Conservation (phyloP, 2,113 vertebrate species). For the Oriolus oriolus region DNA sequence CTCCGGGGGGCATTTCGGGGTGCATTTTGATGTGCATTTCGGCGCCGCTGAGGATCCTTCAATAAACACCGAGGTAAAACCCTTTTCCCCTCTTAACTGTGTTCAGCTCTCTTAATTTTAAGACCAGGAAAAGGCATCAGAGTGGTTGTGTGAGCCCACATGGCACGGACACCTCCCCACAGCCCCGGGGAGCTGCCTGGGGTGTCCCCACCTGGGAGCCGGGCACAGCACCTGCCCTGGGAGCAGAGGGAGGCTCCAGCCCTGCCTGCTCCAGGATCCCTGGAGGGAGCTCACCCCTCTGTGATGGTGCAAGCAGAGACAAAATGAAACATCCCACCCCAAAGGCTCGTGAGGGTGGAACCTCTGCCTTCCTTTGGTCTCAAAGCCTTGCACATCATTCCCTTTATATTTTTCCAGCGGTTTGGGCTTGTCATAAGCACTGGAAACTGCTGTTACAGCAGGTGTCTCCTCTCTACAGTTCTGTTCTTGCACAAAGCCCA, state of each 20-base stretch:
- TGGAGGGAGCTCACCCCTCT: not conserved
- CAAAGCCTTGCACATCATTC: not conserved
- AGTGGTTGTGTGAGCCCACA: not conserved
- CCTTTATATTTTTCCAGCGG: not conserved
- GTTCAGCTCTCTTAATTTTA: too few relatives aligned
- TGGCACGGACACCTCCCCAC: not conserved
- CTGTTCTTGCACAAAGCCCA: not conserved
- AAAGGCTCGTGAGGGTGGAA: not conserved
- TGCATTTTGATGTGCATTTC: too few relatives aligned
- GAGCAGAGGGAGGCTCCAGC: not conserved
- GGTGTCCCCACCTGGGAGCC: not conserved
- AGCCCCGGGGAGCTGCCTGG: not conserved
- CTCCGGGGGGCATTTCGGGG: too few relatives aligned
- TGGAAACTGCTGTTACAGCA: not conserved
- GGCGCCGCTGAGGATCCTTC: too few relatives aligned
- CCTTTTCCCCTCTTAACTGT: too few relatives aligned
- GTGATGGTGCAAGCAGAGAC: not conserved
- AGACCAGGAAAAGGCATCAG: too few relatives aligned
- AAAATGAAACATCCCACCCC: not conserved
- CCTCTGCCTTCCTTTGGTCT: rapidly evolving
- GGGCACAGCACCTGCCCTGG: not conserved
- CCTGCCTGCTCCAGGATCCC: not conserved
- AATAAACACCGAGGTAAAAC: too few relatives aligned
- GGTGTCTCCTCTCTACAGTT: not conserved
- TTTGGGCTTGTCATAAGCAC: not conserved